phyloP scores from a whole-genome alignment of 2,113 vertebrate species.

The Equus przewalskii region DNA sequence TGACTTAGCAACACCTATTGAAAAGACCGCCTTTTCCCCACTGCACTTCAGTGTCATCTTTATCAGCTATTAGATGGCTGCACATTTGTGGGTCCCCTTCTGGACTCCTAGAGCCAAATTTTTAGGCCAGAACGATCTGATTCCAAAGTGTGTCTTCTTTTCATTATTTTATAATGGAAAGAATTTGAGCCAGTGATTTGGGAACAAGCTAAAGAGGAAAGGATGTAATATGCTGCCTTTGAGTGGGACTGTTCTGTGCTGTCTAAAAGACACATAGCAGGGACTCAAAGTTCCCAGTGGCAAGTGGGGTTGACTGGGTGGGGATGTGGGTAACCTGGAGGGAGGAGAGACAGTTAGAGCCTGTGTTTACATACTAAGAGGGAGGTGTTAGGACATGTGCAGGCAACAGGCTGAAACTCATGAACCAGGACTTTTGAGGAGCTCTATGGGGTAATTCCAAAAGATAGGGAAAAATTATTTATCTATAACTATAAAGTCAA shows the following conservation, averaged over 20 bases:
- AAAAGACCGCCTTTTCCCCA: not conserved
- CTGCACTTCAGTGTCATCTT: not conserved
- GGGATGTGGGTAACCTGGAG: not conserved
- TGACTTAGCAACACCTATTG: not conserved
- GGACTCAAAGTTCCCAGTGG: not conserved
- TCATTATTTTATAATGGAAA: not conserved
- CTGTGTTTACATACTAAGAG: not conserved
- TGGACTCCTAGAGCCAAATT: not conserved
- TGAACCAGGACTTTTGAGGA: not conserved
- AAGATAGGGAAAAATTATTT: not conserved
- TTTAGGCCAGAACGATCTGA: not conserved
- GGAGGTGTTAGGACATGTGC: not conserved
- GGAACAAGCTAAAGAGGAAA: not conserved
- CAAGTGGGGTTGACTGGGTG: not conserved
- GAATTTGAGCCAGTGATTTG: slow-evolving; percentile 35
- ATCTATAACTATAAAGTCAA: slow-evolving; percentile 53
- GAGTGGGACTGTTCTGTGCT: not conserved
- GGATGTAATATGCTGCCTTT: not conserved
- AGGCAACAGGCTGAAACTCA: not conserved
- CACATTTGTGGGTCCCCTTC: not conserved
- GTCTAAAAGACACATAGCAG: not conserved
- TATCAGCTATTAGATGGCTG: not conserved
- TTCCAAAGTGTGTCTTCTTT: slow-evolving; percentile 24
- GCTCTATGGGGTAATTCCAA: not conserved
- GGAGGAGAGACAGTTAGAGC: not conserved